Percentiles rank a stretch among this genome's conserved stretches.
These are phyloP conservation scores for Intellagama lesueurii DNA, from an alignment of 2,797 vertebrate species.

Conservation along the genomic window DNA sequence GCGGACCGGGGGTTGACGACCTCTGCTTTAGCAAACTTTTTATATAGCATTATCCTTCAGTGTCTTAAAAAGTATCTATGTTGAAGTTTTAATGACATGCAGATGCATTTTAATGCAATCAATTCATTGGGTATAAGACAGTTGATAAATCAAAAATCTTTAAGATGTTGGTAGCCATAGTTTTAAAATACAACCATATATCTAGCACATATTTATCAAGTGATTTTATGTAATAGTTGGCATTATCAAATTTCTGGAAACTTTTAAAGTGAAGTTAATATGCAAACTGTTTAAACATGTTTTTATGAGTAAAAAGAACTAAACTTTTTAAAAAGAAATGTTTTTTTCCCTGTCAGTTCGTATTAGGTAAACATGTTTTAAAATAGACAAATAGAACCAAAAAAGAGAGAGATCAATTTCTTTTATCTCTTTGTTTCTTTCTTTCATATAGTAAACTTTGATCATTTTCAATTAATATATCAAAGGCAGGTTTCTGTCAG, in stretches of 20 bases:
- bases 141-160: neutral
- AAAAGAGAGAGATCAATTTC: neutral
- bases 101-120: slow-evolving; percentile 10
- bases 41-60: neutral
- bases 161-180: neutral
- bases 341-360: slow-evolving; percentile 40
- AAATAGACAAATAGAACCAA: slow-evolving; percentile 43
- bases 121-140: slow-evolving; percentile 9
- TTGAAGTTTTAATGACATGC: neutral
- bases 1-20: too few species aligned
- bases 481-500: slow-evolving; percentile 40
- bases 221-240: neutral
- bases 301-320: neutral
- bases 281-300: slow-evolving; percentile 7
- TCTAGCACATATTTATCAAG: slow-evolving; percentile 21
- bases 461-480: slow-evolving; percentile 27
- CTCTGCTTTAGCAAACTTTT: neutral
- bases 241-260: rapidly evolving
- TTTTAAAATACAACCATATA: slow-evolving; percentile 11
- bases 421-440: slow-evolving; percentile 47
- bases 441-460: slow-evolving; percentile 56
- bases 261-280: neutral
- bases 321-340: slow-evolving; percentile 37
- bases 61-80: neutral
- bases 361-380: slow-evolving; percentile 35